Conservation (phyloP, 2,888 invertebrate species). For the Electrophaes corylata region DNA sequence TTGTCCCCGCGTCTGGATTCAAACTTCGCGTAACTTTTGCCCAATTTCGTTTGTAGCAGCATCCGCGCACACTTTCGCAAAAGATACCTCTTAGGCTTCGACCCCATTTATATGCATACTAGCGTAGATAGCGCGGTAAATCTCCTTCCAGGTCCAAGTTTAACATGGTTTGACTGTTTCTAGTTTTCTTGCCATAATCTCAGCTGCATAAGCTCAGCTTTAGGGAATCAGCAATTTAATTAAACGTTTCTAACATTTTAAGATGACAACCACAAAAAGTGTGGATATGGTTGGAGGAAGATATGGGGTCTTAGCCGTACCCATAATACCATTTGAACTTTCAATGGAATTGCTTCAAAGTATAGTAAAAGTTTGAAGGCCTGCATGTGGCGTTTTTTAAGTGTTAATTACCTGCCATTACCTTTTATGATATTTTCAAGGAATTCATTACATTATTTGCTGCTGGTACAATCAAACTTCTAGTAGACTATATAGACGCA, state of each 20-base stretch:
- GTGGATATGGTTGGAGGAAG: background rate
- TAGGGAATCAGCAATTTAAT: too few relatives aligned
- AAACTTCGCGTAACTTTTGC: constrained; percentile 43
- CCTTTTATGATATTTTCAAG: constrained; percentile 28
- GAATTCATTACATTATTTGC: constrained; percentile 20
- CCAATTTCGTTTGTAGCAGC: constrained; percentile 36
- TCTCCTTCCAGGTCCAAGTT: too few relatives aligned
- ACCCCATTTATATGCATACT: background rate
- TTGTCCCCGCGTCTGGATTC: constrained; percentile 57
- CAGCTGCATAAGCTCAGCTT: too few relatives aligned
- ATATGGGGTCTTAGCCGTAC: background rate
- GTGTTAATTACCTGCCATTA: constrained; percentile 25
- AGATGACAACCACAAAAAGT: too few relatives aligned
- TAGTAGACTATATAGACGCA: too few relatives aligned
- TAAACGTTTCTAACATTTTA: too few relatives aligned
- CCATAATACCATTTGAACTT: constrained; percentile 30
- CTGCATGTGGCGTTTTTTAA: constrained; percentile 20
- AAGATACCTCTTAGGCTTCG: constrained; percentile 16
- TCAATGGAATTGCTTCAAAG: constrained; percentile 16
- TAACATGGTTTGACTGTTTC: too few relatives aligned
- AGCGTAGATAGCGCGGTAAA: too few relatives aligned
- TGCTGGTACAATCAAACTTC: background rate
- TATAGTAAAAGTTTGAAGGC: constrained; percentile 29
- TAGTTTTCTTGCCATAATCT: too few relatives aligned
- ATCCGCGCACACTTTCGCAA: constrained; percentile 30